Evolutionary conservation across 2,797 vertebrate species (phyloP).

Genomic region (Sebastolobus altivelis): DNA sequence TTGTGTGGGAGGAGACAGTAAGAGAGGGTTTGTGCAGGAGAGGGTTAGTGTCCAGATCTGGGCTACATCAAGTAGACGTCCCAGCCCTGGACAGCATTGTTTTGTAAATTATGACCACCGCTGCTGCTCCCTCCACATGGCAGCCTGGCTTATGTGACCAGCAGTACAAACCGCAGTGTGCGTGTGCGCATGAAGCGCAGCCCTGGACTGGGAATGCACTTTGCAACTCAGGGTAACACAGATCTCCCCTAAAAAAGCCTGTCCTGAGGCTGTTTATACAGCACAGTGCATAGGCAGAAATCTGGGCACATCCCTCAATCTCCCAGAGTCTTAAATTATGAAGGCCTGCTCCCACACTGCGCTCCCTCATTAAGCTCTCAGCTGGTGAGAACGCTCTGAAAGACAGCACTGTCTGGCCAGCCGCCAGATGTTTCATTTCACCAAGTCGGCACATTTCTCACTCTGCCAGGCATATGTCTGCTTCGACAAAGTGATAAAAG

Average conservation of each 20-base stretch:
- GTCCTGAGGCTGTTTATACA: conserved; percentile 56
- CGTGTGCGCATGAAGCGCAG: conserved; percentile 24
- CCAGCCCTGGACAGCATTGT: conserved; percentile 38
- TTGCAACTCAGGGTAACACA: conserved; percentile 46
- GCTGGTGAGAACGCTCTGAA: conserved; percentile 72
- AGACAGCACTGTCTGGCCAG: conserved; percentile 68
- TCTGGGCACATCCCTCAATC: conserved; percentile 67
- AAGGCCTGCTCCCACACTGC: conserved; percentile 71
- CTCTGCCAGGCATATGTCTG: conserved; percentile 60
- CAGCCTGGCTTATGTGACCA: conserved; percentile 62
- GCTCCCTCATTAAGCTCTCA: conserved; percentile 79
- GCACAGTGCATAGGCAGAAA: conserved; percentile 49
- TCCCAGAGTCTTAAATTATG: conserved; percentile 70
- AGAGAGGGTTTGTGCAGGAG: neutral
- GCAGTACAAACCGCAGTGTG: conserved; percentile 3
- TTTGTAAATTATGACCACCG: conserved; percentile 52
- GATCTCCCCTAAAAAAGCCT: conserved; percentile 28
- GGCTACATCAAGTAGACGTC: conserved; percentile 17
- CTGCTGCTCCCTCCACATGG: conserved; percentile 56
- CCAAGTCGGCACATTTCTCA: conserved; percentile 74
- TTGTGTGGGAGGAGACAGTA: conserved; percentile 2
- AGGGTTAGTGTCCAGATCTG: conserved; percentile 27
- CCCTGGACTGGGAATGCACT: conserved; percentile 41
- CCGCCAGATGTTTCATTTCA: conserved; percentile 80
- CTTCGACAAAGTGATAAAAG: conserved; percentile 54